A percentile compares a stretch with the other conserved stretches of the same genome.
Conservation (phyloP, 2,797 vertebrate species). For the Leucoraja ocellata region DNA sequence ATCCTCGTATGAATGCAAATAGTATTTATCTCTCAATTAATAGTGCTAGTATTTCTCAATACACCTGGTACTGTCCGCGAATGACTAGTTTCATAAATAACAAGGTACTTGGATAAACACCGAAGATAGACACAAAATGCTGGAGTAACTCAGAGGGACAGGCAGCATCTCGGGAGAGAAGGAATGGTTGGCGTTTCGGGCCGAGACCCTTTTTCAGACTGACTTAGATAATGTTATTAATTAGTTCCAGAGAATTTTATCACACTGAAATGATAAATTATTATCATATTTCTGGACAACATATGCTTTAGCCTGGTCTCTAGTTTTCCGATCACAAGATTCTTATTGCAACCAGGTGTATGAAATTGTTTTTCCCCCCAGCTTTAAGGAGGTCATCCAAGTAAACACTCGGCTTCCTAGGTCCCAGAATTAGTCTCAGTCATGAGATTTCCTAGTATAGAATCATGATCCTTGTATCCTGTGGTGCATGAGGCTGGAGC, state of each 20-base stretch:
- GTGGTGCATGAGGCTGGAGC: neutral
- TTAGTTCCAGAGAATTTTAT: neutral
- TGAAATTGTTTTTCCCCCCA: neutral
- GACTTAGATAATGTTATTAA: neutral
- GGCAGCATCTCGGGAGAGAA: no score
- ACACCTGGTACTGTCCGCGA: neutral
- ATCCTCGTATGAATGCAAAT: neutral
- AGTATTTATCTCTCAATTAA: neutral
- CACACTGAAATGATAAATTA: neutral
- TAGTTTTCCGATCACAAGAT: neutral
- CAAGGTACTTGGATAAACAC: neutral
- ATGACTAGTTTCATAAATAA: neutral
- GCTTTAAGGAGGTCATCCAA: neutral
- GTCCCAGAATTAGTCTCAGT: neutral
- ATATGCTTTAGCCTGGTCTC: neutral
- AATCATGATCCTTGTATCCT: neutral
- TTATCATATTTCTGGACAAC: neutral
- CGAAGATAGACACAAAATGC: no score
- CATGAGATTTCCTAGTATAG: neutral
- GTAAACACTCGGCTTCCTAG: neutral
- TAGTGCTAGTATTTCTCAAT: neutral
- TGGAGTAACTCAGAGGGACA: no score
- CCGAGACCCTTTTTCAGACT: no score
- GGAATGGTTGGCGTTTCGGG: no score
- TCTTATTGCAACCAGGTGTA: neutral